Evolutionary conservation across 2,113 vertebrate genomes (phyloP).

Genomic region (Pogonocichla stellata): DNA sequence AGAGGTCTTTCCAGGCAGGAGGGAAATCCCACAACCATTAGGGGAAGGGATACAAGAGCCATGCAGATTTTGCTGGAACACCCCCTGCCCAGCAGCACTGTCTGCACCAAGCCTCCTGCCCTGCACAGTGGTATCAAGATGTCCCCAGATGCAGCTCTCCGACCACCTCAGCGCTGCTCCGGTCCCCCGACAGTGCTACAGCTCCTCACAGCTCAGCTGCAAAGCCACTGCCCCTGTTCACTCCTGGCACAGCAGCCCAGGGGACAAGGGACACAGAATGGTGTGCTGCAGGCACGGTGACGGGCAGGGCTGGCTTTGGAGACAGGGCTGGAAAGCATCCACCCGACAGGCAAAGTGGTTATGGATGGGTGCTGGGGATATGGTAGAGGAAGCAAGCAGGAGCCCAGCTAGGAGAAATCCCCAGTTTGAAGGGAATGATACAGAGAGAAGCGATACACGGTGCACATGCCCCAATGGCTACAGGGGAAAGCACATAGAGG

Average conservation of each 20-base stretch:
- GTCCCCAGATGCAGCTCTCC: not conserved
- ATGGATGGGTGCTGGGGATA: not conserved
- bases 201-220: not conserved
- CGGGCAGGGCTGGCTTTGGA: not conserved
- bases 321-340: not conserved
- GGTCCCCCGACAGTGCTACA: not conserved
- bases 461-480: not conserved
- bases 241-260: not conserved
- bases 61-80: not conserved
- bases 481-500: not conserved
- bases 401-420: not conserved
- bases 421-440: not conserved
- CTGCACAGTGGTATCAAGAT: not conserved
- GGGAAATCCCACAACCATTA: not conserved
- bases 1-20: not conserved
- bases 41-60: not conserved
- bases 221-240: not conserved
- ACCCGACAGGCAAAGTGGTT: constrained; percentile 64
- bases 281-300: accelerated
- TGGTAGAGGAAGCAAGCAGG: not conserved
- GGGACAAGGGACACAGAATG: not conserved
- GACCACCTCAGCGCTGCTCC: accelerated
- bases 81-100: not conserved
- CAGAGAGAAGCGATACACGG: accelerated
- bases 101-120: not conserved